These are phyloP conservation scores for Colaptes auratus DNA, from an alignment of 2,113 vertebrate species.

Conservation along the genomic window DNA sequence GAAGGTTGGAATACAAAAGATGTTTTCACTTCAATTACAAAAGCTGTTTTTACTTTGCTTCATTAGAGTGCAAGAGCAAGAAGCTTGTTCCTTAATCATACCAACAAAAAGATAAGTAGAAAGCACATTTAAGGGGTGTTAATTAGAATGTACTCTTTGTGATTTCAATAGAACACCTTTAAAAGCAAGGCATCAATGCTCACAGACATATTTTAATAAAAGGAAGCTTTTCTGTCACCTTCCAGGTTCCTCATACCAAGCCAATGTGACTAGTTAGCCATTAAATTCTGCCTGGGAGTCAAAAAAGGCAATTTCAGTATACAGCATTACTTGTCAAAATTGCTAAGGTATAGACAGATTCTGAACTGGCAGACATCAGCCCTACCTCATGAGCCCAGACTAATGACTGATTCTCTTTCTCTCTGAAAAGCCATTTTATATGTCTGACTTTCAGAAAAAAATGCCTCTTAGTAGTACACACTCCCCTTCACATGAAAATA, in stretches of 20 bases:
- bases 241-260: neutral
- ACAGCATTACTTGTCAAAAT: neutral
- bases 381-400: neutral
- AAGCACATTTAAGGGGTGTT: neutral
- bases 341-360: neutral
- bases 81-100: neutral
- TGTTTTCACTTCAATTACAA: neutral
- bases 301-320: neutral
- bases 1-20: neutral
- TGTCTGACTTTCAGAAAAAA: neutral
- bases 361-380: neutral
- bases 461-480: neutral
- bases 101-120: neutral
- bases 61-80: neutral
- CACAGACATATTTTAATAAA: neutral
- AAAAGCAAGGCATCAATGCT: neutral
- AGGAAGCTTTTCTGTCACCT: neutral
- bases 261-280: neutral
- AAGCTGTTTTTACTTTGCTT: neutral
- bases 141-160: neutral
- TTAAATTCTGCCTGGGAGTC: neutral
- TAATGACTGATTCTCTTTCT: neutral
- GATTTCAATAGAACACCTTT: neutral
- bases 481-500: neutral
- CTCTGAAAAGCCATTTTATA: neutral